phyloP scores from a whole-genome alignment of 2,797 vertebrate species.

The Hozukius guyotensis region DNA sequence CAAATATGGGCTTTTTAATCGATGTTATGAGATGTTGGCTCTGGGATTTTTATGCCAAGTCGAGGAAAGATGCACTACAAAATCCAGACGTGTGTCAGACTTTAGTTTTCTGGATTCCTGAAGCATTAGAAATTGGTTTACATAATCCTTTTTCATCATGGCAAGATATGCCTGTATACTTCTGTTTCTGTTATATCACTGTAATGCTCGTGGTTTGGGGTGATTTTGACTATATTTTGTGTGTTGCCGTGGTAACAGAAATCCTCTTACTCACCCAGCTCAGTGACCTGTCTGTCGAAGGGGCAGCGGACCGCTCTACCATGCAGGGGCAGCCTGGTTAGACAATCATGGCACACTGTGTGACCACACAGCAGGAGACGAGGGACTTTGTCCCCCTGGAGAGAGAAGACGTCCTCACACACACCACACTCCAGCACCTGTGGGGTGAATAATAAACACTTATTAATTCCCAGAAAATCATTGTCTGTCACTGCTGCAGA shows the following conservation, averaged over 20 bases:
- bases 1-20: too few species aligned
- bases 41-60: not conserved
- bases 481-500: not conserved
- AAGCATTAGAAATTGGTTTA: not conserved
- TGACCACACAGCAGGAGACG: slow-evolving; percentile 96
- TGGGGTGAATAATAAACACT: not conserved
- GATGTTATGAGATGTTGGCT: not conserved
- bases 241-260: not conserved
- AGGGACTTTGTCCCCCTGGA: slow-evolving; percentile 98
- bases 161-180: not conserved
- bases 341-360: slow-evolving; percentile 97
- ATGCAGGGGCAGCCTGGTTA: slow-evolving; percentile 94
- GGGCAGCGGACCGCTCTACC: slow-evolving; percentile 95
- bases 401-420: slow-evolving; percentile 97
- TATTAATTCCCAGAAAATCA: not conserved
- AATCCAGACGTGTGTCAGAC: not conserved
- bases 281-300: slow-evolving; percentile 97
- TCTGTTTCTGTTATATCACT: not conserved
- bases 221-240: not conserved
- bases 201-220: not conserved
- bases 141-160: not conserved
- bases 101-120: not conserved
- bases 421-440: slow-evolving; percentile 96
- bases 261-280: slow-evolving; percentile 87
- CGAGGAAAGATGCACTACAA: not conserved